These are phyloP conservation scores for Procapra przewalskii DNA, from an alignment of 2,113 vertebrate species.

Conservation along the genomic window DNA sequence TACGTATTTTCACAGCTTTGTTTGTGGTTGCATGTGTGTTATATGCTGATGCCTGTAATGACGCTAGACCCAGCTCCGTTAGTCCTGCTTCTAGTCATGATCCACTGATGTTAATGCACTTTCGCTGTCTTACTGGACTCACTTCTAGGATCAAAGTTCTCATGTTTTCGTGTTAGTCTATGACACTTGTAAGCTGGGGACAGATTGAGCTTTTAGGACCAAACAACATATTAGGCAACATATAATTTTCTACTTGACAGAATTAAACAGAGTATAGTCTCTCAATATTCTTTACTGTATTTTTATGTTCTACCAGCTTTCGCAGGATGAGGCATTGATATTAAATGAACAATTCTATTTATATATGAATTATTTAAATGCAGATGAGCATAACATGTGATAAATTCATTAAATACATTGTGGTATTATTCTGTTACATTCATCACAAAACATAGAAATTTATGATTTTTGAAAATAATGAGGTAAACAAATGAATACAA, in stretches of 20 bases:
- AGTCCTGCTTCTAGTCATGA: not conserved
- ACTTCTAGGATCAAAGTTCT: not conserved
- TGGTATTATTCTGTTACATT: not conserved
- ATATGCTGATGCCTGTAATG: not conserved
- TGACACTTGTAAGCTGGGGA: not conserved
- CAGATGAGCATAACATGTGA: not conserved
- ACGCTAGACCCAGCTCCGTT: not conserved
- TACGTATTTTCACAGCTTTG: not conserved
- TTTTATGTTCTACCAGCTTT: not conserved
- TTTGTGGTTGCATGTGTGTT: not conserved
- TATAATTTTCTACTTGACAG: not conserved
- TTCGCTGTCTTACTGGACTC: not conserved
- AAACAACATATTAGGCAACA: not conserved
- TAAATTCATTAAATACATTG: not conserved
- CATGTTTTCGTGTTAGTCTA: not conserved
- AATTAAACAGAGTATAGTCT: not conserved
- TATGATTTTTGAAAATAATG: not conserved
- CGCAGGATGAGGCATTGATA: not conserved
- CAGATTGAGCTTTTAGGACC: not conserved
- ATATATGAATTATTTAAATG: not conserved
- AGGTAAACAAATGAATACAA: not conserved
- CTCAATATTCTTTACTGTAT: not conserved
- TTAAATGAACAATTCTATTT: not conserved
- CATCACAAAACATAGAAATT: not conserved
- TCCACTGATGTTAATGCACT: not conserved